Conservation (phyloP, 2,797 vertebrate genomes). For the Echiichthys vipera region DNA sequence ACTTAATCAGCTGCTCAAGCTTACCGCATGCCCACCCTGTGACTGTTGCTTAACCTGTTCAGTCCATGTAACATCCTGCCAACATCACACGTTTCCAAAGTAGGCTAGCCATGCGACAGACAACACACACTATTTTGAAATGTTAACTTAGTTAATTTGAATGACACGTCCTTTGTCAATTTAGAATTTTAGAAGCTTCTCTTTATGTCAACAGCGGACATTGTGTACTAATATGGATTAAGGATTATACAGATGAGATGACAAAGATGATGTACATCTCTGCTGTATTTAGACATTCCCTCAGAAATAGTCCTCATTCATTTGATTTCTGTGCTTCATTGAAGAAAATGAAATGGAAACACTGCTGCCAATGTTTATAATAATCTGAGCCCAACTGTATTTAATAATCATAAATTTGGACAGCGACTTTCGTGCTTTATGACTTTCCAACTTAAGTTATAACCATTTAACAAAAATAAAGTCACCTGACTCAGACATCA, state of each 20-base stretch:
- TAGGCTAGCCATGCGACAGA: not conserved
- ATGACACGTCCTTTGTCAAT: conserved; percentile 17
- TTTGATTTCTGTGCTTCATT: not conserved
- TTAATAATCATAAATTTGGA: not conserved
- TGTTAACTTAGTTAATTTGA: conserved; percentile 26
- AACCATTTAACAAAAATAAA: not conserved
- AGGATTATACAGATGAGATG: conserved; percentile 50
- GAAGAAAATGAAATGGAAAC: not conserved
- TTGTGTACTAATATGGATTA: conserved; percentile 36
- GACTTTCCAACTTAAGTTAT: not conserved
- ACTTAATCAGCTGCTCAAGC: conserved; percentile 1
- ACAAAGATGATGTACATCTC: not conserved
- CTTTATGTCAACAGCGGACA: conserved; percentile 31
- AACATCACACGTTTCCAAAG: conserved; percentile 2
- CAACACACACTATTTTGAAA: not conserved
- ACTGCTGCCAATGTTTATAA: not conserved
- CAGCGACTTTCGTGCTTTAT: not conserved
- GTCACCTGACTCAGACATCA: not conserved
- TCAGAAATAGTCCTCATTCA: not conserved
- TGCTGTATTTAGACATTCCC: not conserved
- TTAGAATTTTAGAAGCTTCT: conserved; percentile 17
- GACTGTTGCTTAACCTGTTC: not conserved
- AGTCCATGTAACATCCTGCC: not conserved
- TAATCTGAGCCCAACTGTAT: not conserved
- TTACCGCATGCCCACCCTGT: not conserved